phyloP scores from a whole-genome alignment of 2,797 vertebrate species.

The Antrozous pallidus region DNA sequence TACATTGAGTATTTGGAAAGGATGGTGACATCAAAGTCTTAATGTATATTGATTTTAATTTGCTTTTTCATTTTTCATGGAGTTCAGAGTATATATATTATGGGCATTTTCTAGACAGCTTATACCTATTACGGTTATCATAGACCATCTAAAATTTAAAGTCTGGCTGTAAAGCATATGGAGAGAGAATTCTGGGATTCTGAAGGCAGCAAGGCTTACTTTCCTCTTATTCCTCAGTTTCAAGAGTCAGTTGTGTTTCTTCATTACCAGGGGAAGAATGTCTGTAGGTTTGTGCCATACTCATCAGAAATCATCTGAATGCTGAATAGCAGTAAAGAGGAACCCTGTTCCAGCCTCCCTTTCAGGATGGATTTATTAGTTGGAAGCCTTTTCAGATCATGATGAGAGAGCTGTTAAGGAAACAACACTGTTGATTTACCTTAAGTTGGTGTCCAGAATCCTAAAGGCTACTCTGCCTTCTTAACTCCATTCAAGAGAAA shows the following conservation, averaged over 20 bases:
- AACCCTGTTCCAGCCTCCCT: background rate
- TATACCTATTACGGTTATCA: background rate
- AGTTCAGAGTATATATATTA: background rate
- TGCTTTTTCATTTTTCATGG: slow-evolving; percentile 40
- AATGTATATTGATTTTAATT: slow-evolving; percentile 33
- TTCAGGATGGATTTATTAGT: background rate
- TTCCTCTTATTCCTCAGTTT: background rate
- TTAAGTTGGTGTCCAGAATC: background rate
- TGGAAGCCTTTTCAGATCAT: background rate
- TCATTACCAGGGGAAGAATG: background rate
- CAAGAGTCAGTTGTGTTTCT: slow-evolving; percentile 25
- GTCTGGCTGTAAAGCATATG: background rate
- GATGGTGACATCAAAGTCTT: background rate
- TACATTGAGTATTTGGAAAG: slow-evolving; percentile 4
- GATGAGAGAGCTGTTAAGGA: background rate
- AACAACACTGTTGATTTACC: background rate
- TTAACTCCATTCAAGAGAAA: slow-evolving; percentile 21
- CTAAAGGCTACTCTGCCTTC: background rate
- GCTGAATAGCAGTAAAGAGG: background rate
- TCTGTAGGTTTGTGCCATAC: background rate
- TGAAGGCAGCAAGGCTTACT: background rate
- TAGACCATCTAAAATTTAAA: background rate
- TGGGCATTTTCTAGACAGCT: background rate
- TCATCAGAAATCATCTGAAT: slow-evolving; percentile 45
- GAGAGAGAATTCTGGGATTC: background rate